Base-by-base conservation (phyloP, 2,113 vertebrate species). In the Saguinus midas region DNA sequence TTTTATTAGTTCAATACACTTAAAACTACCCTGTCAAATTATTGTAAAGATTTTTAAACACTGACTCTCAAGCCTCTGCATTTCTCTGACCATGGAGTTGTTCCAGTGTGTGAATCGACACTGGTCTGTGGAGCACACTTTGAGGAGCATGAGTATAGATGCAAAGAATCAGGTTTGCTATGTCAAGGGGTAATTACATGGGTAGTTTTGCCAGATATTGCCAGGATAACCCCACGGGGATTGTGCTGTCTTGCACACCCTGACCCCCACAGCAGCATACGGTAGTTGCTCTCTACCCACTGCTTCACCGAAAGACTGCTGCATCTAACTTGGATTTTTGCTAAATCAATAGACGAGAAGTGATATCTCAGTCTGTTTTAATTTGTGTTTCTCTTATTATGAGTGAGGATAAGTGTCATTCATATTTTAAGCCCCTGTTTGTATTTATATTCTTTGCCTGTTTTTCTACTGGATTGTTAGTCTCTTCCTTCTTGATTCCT, bases 381-480 rank as follows among this genome's bases (percentile, higher is more conserved):
- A 87, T 73, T 52, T 91, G 18, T 17, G 11, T 45, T 86, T 50
- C 37, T 90, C 25, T 90, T 79, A 6, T 32, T 80, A 25, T 82
- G 52, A 66, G 18, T 89, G 55, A 73, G 73, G 88, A 50, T 70
- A 70, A 72, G 25, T 40, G 40, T 82, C 68, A 35, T 48, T 80
- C 70, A 61, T 66, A 48, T 83, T 83, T 82, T 55, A 92, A 96
- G n/a, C 11, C 52, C n/a, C 32, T 75, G 16, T 84, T 96, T 84
- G 43, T 52, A 43, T 55, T 68, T 85, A 58, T 68, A 14, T 68
- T 73, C 20, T 29, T 90, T 66, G 66, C 10, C 23, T 48, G 66
- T 66, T 93, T 95, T 96, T 92, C 61, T 87, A 52, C 55, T 68
- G 52, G 45, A 78, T 37, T 85, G 13, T 78, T 45, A 68, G 6